A percentile compares a stretch with the other conserved stretches of the same genome.
phyloP scores from a whole-genome alignment of 1,140 invertebrate genomes.

The Intoshia linei region DNA sequence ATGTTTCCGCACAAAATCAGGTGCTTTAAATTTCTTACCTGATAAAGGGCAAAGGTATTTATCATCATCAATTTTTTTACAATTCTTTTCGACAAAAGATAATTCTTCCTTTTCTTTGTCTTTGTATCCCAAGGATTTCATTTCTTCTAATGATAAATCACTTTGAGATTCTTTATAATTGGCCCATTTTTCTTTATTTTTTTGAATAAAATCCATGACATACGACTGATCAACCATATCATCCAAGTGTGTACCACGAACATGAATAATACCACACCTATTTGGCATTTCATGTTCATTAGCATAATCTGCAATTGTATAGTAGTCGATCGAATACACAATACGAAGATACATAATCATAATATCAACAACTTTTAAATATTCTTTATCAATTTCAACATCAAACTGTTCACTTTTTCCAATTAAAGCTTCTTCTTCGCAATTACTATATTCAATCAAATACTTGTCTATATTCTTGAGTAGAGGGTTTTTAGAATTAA shows the following conservation, averaged over 20 bases:
- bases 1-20: conserved; percentile 90
- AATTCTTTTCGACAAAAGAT: conserved; percentile 18
- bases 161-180: too few relatives aligned
- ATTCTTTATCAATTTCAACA: background rate
- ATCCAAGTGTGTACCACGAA: conserved; percentile 43
- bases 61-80: conserved; percentile 68
- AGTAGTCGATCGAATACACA: conserved; percentile 93
- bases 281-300: conserved; percentile 99
- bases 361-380: conserved; percentile 35
- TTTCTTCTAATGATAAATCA: background rate
- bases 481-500: conserved; percentile 56
- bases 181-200: too few relatives aligned
- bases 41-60: conserved; percentile 93
- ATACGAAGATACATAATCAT: conserved; percentile 67
- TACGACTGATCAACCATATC: conserved; percentile 31
- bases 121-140: background rate
- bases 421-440: conserved; percentile 75
- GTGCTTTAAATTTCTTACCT: conserved; percentile 94
- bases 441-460: conserved; percentile 80
- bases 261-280: conserved; percentile 83
- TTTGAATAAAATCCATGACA: conserved; percentile 8
- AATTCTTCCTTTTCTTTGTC: background rate
- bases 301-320: conserved; percentile 88
- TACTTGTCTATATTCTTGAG: conserved; percentile 86
- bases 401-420: conserved; percentile 28